Conservation (phyloP, 2,888 invertebrate species). For the Pycnomerus fuliginosus region DNA sequence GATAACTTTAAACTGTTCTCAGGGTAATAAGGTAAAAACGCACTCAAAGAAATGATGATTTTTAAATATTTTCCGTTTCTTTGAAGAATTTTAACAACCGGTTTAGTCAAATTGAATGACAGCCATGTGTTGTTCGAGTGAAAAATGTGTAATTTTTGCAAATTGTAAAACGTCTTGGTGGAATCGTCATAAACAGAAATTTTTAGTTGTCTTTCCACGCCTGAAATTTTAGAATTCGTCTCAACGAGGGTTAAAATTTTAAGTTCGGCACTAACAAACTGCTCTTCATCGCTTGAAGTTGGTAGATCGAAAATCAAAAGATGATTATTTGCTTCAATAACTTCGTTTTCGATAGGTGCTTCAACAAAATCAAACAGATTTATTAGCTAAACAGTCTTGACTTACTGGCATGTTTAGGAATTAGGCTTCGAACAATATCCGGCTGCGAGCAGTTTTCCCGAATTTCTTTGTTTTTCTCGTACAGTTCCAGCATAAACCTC, state of each 20-base stretch:
- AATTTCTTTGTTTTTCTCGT: constrained; percentile 44
- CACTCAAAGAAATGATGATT: constrained; percentile 41
- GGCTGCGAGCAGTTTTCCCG: constrained; percentile 31
- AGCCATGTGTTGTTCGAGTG: constrained; percentile 50
- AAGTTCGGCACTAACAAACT: constrained; percentile 46
- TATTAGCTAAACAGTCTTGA: constrained; percentile 5
- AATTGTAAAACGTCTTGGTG: constrained; percentile 31
- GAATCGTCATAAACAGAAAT: constrained; percentile 42
- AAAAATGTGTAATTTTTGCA: constrained; percentile 41
- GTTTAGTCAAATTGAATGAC: constrained; percentile 45
- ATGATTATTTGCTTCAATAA: constrained; percentile 41
- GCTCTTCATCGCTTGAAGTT: constrained; percentile 40
- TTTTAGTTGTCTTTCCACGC: constrained; percentile 39
- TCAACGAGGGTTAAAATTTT: constrained; percentile 47
- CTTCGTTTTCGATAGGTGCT: constrained; percentile 25
- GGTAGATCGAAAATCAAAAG: constrained; percentile 48
- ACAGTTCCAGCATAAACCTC: constrained; percentile 51
- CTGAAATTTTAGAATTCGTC: constrained; percentile 31
- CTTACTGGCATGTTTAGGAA: constrained; percentile 48
- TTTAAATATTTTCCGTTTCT: constrained; percentile 37
- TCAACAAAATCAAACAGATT: not conserved
- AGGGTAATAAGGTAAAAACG: constrained; percentile 33
- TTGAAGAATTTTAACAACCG: constrained; percentile 36
- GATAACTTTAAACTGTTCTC: constrained; percentile 42
- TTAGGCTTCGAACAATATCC: constrained; percentile 49